Conservation (phyloP, 2,888 invertebrate genomes). For the Nomada fucata region DNA sequence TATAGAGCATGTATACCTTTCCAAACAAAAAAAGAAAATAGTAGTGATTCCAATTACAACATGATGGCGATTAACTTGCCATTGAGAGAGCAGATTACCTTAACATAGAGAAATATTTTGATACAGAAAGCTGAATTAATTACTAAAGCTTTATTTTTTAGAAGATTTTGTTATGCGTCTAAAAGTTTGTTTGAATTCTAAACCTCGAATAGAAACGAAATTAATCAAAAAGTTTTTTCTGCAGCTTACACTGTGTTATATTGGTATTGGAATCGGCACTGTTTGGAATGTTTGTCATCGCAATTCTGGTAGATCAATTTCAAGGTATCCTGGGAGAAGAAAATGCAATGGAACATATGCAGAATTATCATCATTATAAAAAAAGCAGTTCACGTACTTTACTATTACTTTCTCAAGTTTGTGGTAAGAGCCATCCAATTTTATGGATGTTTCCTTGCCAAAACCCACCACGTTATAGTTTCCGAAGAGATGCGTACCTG, state of each 20-base stretch:
- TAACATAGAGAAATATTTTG: background rate
- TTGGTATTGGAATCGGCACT: slow-evolving; percentile 92
- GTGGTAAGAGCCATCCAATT: slow-evolving; percentile 90
- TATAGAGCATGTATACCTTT: no score
- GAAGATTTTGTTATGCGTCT: background rate
- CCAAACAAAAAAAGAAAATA: no score
- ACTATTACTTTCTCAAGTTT: slow-evolving; percentile 90
- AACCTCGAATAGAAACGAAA: slow-evolving; percentile 18
- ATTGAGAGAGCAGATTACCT: background rate
- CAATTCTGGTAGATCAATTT: slow-evolving; percentile 94
- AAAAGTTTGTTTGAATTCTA: slow-evolving; percentile 4
- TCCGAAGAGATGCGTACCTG: slow-evolving; percentile 80
- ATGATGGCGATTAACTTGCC: background rate
- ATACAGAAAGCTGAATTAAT: background rate
- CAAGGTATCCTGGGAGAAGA: slow-evolving; percentile 94
- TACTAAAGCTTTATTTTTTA: no score
- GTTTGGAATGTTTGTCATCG: slow-evolving; percentile 95
- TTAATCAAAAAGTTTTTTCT: slow-evolving; percentile 73
- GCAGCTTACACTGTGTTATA: slow-evolving; percentile 93
- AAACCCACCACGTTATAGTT: slow-evolving; percentile 81
- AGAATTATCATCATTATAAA: slow-evolving; percentile 87
- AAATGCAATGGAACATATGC: slow-evolving; percentile 92
- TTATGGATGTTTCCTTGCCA: slow-evolving; percentile 90
- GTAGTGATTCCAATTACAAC: background rate
- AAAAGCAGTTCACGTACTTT: slow-evolving; percentile 86